Conservation (phyloP, 2,888 invertebrate species). For the Apoda limacodes region DNA sequence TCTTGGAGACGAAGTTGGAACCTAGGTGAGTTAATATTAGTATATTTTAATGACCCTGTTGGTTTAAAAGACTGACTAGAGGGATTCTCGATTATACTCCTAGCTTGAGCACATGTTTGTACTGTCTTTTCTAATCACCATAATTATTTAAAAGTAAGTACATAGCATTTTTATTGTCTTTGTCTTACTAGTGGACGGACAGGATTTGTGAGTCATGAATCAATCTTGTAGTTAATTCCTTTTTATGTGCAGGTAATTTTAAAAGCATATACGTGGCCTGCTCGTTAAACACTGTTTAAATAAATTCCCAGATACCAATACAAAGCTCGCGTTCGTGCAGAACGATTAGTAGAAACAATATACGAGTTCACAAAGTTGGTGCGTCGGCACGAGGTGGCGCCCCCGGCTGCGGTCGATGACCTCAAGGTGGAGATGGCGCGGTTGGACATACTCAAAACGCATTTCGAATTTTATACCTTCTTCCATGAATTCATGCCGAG, state of each 20-base stretch:
- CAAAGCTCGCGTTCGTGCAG: slow-evolving; percentile 48
- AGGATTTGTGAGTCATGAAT: no score
- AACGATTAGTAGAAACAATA: slow-evolving; percentile 40
- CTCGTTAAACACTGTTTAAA: background rate
- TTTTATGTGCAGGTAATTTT: no score
- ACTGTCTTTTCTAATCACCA: no score
- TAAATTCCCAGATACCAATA: slow-evolving; percentile 49
- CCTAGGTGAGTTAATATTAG: slow-evolving; percentile 36
- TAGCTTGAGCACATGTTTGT: no score
- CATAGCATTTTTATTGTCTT: background rate
- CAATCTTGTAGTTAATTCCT: background rate
- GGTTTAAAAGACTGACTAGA: no score
- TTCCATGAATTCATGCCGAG: slow-evolving; percentile 49
- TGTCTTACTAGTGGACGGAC: no score
- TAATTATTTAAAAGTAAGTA: background rate
- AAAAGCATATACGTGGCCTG: background rate
- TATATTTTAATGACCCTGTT: no score
- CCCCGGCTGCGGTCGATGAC: slow-evolving; percentile 25
- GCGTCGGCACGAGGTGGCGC: slow-evolving; percentile 27
- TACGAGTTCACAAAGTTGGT: slow-evolving; percentile 36
- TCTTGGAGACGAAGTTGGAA: slow-evolving; percentile 47
- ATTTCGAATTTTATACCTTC: slow-evolving; percentile 53
- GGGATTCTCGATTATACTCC: no score
- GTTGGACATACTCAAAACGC: slow-evolving; percentile 39
- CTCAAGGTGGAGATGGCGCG: slow-evolving; percentile 49